Evolutionary conservation across 2,113 vertebrate species (phyloP).

Genomic region (Phoxinus phoxinus): DNA sequence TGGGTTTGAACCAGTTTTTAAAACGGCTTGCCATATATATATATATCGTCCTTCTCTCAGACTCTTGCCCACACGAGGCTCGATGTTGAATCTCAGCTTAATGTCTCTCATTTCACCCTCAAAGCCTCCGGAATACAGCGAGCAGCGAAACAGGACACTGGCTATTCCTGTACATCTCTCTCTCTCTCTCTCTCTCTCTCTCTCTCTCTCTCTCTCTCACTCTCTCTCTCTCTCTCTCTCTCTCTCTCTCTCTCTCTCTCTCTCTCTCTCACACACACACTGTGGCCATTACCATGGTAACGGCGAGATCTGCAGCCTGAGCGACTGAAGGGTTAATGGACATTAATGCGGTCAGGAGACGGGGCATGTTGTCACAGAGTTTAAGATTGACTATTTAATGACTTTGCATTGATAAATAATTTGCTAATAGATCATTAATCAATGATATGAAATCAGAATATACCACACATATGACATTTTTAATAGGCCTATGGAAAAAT

Average conservation of each 20-base stretch:
- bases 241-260: no score
- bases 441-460: no score
- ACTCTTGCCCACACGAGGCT: no score
- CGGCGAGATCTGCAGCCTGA: constrained; percentile 2
- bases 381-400: no score
- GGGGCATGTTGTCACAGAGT: neutral
- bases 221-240: neutral
- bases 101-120: neutral
- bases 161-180: neutral
- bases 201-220: neutral
- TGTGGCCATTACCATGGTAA: neutral
- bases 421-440: neutral
- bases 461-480: no score
- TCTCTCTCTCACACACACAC: neutral
- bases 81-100: neutral
- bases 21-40: no score
- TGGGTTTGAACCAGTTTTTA: no score
- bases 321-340: neutral
- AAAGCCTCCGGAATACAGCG: no score
- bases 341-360: neutral
- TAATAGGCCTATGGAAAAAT: no score
- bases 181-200: no score
- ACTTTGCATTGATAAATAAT: neutral
- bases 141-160: neutral
- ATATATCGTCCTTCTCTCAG: neutral